Evolutionary conservation across 2,888 invertebrate species (phyloP).

Genomic region (Cheilosia pagana): DNA sequence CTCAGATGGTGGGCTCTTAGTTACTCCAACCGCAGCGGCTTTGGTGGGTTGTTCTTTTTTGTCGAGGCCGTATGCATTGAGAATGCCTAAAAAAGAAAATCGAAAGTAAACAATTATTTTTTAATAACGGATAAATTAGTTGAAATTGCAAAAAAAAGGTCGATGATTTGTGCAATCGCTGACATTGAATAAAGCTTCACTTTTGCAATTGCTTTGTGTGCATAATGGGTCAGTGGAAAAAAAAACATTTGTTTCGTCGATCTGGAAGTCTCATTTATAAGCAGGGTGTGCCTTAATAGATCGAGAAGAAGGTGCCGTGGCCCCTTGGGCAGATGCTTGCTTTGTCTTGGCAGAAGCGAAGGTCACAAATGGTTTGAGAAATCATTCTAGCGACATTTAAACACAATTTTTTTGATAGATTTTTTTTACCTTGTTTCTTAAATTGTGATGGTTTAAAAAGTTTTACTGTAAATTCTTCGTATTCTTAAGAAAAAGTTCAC

Average conservation of each 20-base stretch:
- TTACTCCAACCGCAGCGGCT: slow-evolving; percentile 72
- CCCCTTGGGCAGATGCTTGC: not conserved
- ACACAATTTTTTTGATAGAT: no score
- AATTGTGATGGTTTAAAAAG: no score
- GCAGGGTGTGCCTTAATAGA: not conserved
- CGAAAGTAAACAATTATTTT: not conserved
- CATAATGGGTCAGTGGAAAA: not conserved
- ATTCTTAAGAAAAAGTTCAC: no score
- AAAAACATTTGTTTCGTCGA: not conserved
- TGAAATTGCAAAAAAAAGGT: not conserved
- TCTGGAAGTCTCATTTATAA: not conserved
- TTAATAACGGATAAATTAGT: not conserved
- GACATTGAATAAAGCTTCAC: not conserved
- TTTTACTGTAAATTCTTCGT: no score
- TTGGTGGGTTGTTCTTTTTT: slow-evolving; percentile 74
- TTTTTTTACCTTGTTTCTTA: no score
- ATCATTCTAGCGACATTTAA: not conserved
- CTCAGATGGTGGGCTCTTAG: slow-evolving; percentile 71
- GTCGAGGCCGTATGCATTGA: slow-evolving; percentile 76
- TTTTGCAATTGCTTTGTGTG: not conserved
- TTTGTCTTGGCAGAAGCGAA: not conserved
- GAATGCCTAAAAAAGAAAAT: slow-evolving; percentile 74
- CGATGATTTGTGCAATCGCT: not conserved
- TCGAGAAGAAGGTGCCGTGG: not conserved
- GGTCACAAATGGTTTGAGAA: not conserved